Base-by-base conservation (phyloP, 2,113 vertebrate species). In the Talpa occidentalis region DNA sequence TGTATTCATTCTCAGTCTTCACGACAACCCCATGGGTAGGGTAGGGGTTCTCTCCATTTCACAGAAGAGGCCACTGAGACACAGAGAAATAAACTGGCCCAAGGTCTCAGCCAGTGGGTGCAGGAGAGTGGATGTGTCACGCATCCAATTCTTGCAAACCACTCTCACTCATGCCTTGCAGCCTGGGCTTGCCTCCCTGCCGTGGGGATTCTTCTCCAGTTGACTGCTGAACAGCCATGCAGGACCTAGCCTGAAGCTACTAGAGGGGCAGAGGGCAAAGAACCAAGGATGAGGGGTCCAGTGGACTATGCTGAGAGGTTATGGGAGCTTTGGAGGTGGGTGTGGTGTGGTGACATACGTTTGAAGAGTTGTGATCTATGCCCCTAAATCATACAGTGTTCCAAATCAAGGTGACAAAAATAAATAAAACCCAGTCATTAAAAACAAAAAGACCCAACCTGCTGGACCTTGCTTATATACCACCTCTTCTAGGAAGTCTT, bases 51-150 rank as follows among this genome's bases (percentile, higher is more conserved):
- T 87, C 21, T 30, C 42, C 32, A 35, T 54, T 54, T 93, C 52
- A 67, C 44, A 30, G 49, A 72, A 67, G 64, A 92, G 64, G 37
- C 64, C 72, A 17, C 42, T 12, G 40, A 93, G 79, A 66, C 28
- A 26, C 80, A 84, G 37, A 62, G 52, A 72, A 44, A 44, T 9
- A 3, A 62, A 21, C 44, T 26, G 44, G 10, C 10, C 42, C 2
- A 8, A 67, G 47, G 54, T 66, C 52, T 67, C 66, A 40, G 30
- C 24, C 52, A 92, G 56, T 16, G 8, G 0, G 0, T 26, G 22
- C 37, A 69, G 79, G 32, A 56, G 16, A 28, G 30, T 1, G 9
- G 37, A 0, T 19, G 2, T 8, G 32, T 66, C 47, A 40, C 60
- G 40, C 17, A 5, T 28, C 15, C 59, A 56, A 60, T 37, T 76